Conservation (phyloP, 2,113 vertebrate genomes). For the Protomyctophum bolini region DNA sequence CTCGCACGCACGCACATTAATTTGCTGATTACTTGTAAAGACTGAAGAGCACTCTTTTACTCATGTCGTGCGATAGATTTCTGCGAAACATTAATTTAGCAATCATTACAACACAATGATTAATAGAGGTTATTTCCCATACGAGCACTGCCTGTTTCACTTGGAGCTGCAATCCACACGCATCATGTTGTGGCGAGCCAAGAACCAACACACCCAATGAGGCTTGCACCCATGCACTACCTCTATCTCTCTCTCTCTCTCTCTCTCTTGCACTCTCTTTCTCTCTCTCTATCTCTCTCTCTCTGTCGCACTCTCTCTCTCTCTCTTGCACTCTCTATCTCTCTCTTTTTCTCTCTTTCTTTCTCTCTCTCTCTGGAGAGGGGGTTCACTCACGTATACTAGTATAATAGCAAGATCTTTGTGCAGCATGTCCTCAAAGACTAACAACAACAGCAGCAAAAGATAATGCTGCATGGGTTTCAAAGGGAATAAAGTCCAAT, state of each 20-base stretch:
- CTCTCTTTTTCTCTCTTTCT: constrained; percentile 10
- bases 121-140: constrained; percentile 73
- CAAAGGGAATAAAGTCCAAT: too few relatives aligned
- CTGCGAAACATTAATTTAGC: constrained; percentile 80
- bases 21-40: constrained; percentile 81
- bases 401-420: too few relatives aligned
- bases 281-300: constrained; percentile 14
- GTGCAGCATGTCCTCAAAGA: too few relatives aligned
- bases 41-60: constrained; percentile 82
- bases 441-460: too few relatives aligned
- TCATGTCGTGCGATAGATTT: constrained; percentile 79
- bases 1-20: constrained; percentile 53
- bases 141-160: background rate
- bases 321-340: constrained; percentile 59
- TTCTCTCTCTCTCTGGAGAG: too few relatives aligned
- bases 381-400: too few relatives aligned
- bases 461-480: too few relatives aligned
- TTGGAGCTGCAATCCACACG: background rate
- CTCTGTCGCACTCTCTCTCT: background rate
- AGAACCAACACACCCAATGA: background rate
- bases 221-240: background rate
- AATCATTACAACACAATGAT: constrained; percentile 75
- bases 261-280: constrained; percentile 57
- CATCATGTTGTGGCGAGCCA: background rate
- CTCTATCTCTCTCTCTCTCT: constrained; percentile 60